Percentiles rank a stretch among this genome's conserved stretches.
phyloP scores from a whole-genome alignment of 1,140 invertebrate species.

The Cataglyphis hispanica region DNA sequence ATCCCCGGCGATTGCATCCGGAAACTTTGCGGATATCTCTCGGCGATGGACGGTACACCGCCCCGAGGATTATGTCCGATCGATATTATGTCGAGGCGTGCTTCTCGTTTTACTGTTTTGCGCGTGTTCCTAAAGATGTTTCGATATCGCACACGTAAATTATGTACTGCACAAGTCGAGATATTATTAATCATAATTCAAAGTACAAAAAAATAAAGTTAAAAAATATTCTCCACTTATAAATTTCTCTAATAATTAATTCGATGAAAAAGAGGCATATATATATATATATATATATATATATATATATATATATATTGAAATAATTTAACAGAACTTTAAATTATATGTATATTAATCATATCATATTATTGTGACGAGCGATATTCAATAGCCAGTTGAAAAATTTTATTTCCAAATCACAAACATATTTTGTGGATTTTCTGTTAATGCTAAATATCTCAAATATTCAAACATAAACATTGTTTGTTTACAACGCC shows the following conservation, averaged over 20 bases:
- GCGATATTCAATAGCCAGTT: no score
- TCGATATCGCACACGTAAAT: background rate
- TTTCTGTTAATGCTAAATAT: no score
- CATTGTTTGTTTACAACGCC: no score
- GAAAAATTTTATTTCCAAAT: no score
- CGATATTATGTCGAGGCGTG: slow-evolving; percentile 33
- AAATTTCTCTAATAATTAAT: background rate
- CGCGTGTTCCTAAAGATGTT: background rate
- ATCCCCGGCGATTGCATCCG: slow-evolving; percentile 38
- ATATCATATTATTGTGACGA: no score
- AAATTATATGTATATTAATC: no score
- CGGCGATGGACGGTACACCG: slow-evolving; percentile 37
- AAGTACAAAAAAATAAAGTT: background rate
- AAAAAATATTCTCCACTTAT: background rate
- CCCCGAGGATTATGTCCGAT: slow-evolving; percentile 53
- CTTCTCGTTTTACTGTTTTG: background rate
- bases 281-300: background rate
- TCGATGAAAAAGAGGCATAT: background rate
- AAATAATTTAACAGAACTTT: background rate
- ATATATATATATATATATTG: background rate
- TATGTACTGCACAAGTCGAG: background rate
- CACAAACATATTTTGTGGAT: no score
- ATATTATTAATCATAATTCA: background rate
- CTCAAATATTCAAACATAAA: no score
- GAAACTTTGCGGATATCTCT: slow-evolving; percentile 53